These are phyloP conservation scores for Bubo bubo DNA, from an alignment of 2,113 vertebrate species.

Conservation along the genomic window DNA sequence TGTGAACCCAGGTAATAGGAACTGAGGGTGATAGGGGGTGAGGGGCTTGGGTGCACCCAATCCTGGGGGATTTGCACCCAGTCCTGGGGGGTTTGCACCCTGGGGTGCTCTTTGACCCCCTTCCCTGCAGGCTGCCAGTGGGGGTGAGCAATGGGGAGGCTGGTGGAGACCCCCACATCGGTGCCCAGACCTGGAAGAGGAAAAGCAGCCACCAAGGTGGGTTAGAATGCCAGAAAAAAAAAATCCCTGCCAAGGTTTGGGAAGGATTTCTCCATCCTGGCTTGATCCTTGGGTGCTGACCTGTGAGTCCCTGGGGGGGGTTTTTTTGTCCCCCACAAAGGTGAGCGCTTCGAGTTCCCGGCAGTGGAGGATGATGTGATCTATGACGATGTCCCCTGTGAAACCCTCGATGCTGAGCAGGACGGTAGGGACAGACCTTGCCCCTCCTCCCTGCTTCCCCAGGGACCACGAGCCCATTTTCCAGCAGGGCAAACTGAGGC, in stretches of 20 bases:
- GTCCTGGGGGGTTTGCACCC: not conserved
- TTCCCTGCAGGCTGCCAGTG: not conserved
- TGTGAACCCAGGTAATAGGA: not conserved
- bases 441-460: rapidly evolving
- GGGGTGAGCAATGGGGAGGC: slow-evolving; percentile 70
- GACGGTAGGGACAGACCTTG: slow-evolving; percentile 73
- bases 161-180: not conserved
- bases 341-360: slow-evolving; percentile 49
- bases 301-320: not conserved
- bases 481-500: not conserved
- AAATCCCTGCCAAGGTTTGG: not conserved
- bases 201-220: slow-evolving; percentile 55
- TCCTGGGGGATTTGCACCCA: rapidly evolving
- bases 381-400: slow-evolving; percentile 92
- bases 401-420: slow-evolving; percentile 71
- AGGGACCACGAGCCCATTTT: not conserved
- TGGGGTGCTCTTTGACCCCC: not conserved
- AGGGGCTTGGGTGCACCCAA: too few species aligned
- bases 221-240: not conserved
- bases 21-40: rapidly evolving
- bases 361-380: slow-evolving; percentile 83
- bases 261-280: not conserved
- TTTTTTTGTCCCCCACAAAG: not conserved
- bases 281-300: not conserved
- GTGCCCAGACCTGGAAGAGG: slow-evolving; percentile 49